Evolutionary conservation across 1,140 invertebrate species (phyloP).

Genomic region (Drosophila sproati): DNA sequence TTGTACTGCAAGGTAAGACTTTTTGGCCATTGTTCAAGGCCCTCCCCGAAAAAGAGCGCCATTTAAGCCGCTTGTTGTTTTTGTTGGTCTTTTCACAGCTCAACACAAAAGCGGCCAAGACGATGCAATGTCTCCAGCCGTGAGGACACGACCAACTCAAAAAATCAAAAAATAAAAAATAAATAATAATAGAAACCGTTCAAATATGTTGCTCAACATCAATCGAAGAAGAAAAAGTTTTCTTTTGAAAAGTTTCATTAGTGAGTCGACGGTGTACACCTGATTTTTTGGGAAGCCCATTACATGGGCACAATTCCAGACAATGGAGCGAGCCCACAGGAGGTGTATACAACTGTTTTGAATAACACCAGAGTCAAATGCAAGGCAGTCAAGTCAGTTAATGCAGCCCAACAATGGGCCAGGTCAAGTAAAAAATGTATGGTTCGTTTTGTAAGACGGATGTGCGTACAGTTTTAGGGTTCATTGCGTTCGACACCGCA

Average conservation of each 20-base stretch:
- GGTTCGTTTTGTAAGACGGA: conserved; percentile 51
- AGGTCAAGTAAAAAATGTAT: conserved; percentile 38
- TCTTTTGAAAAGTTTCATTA: conserved; percentile 68
- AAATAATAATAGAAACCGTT: conserved; percentile 32
- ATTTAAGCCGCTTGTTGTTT: conserved; percentile 77
- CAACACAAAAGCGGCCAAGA: conserved; percentile 59
- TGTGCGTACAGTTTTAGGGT: conserved; percentile 73
- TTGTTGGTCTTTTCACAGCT: conserved; percentile 72
- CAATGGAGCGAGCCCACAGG: conserved; percentile 65
- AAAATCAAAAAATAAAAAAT: conserved; percentile 5
- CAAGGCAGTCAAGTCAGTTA: conserved; percentile 5
- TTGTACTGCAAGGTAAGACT: conserved; percentile 55
- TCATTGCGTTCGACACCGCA: conserved; percentile 73
- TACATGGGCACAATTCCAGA: conserved; percentile 1
- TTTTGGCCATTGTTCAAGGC: conserved; percentile 64
- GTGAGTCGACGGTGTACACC: conserved; percentile 61
- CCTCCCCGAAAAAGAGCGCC: conserved; percentile 64
- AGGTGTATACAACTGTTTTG: conserved; percentile 58
- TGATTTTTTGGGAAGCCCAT: conserved; percentile 49
- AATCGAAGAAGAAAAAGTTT: conserved; percentile 60
- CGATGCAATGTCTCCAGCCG: conserved; percentile 74
- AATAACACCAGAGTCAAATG: conserved; percentile 54
- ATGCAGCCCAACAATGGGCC: conserved; percentile 52
- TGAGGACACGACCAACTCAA: conserved; percentile 66
- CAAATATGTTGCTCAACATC: conserved; percentile 54